Percentiles rank a stretch among this genome's conserved stretches.
These are phyloP conservation scores for Wiebesia pumilae DNA, from an alignment of 1,140 invertebrate species.

Conservation along the genomic window DNA sequence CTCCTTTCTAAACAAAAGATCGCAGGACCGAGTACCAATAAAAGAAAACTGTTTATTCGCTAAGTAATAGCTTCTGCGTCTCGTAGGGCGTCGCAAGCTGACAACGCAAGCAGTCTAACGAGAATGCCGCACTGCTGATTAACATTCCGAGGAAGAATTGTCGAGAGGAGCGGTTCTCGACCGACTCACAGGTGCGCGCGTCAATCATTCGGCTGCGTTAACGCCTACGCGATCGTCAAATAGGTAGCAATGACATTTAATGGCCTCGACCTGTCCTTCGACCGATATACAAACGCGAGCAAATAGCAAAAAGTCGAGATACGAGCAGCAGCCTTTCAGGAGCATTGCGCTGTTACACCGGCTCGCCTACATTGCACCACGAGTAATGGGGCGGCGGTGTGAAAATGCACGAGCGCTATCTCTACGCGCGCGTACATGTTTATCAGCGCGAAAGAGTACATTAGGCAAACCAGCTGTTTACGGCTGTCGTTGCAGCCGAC, in stretches of 20 bases:
- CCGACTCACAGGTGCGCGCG: too few species aligned
- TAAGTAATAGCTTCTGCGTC: neutral
- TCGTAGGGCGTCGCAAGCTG: neutral
- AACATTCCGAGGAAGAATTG: neutral
- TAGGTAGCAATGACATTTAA: neutral
- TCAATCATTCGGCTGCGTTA: neutral
- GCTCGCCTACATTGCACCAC: too few species aligned
- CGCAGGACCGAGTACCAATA: neutral
- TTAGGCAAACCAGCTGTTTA: neutral
- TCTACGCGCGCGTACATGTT: neutral
- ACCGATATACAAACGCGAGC: neutral
- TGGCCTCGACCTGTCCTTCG: neutral
- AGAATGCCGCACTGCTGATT: neutral
- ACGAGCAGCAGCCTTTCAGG: neutral
- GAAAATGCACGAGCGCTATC: neutral
- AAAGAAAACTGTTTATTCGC: neutral
- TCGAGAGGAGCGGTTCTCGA: too few species aligned
- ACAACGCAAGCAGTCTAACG: too few species aligned
- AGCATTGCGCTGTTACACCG: too few species aligned
- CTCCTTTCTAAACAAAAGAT: neutral
- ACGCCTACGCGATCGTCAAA: neutral
- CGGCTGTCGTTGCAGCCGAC: neutral
- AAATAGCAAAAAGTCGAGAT: conserved; percentile 1
- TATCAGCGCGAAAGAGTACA: conserved; percentile 13
- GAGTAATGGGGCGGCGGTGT: neutral